A percentile compares a stretch with the other conserved stretches of the same genome.
These are phyloP conservation scores for Ariolimax columbianus DNA, from an alignment of 2,888 invertebrate species.

Conservation along the genomic window DNA sequence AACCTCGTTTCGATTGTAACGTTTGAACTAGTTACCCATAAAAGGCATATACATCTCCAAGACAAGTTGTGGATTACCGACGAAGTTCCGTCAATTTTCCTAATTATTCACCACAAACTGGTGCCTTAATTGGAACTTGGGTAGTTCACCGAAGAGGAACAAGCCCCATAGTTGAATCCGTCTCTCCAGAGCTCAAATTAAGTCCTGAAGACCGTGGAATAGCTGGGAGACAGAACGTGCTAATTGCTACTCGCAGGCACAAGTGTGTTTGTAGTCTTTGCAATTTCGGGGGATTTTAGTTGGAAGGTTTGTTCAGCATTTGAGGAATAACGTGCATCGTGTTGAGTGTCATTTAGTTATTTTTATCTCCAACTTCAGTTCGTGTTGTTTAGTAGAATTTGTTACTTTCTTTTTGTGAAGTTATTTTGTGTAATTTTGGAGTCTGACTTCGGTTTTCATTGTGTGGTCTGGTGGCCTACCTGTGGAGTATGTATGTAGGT, in stretches of 20 bases:
- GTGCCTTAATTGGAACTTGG: constrained; percentile 12
- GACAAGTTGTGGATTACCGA: too few relatives aligned
- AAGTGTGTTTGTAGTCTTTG: neutral
- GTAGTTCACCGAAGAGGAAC: neutral
- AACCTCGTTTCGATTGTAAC: neutral
- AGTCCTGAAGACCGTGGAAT: neutral
- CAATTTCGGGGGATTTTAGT: neutral
- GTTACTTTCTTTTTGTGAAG: too few relatives aligned
- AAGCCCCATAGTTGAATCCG: neutral
- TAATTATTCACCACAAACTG: constrained; percentile 12
- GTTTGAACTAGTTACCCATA: neutral
- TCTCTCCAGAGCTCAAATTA: neutral
- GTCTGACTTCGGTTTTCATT: too few relatives aligned
- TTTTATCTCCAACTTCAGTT: too few relatives aligned
- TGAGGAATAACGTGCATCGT: too few relatives aligned
- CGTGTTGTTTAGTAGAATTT: too few relatives aligned
- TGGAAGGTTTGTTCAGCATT: neutral
- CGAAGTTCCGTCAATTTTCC: neutral
- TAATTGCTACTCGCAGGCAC: neutral
- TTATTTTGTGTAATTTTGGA: too few relatives aligned
- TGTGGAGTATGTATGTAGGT: too few relatives aligned
- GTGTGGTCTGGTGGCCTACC: too few relatives aligned
- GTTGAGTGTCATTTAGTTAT: too few relatives aligned
- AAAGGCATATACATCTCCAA: neutral
- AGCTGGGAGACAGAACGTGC: neutral